A percentile compares a stretch with the other conserved stretches of the same genome.
These are phyloP conservation scores for Sphenodon punctatus DNA, from an alignment of 2,797 vertebrate species.

Conservation along the genomic window DNA sequence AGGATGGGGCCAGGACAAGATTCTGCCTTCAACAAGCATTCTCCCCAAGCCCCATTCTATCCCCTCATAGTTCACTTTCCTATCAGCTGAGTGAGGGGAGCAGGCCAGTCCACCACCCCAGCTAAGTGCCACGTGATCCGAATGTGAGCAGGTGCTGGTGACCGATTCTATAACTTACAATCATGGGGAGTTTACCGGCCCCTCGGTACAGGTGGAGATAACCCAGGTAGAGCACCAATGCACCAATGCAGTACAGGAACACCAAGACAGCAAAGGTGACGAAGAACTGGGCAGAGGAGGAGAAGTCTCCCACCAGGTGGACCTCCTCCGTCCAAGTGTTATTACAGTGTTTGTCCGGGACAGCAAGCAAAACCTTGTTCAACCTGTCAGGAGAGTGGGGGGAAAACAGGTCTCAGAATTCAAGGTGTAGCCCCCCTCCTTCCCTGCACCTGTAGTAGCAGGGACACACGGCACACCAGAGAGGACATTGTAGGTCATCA, in stretches of 20 bases:
- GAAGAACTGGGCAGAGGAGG: slow-evolving; percentile 72
- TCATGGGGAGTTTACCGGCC: slow-evolving; percentile 63
- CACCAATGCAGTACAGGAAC: slow-evolving; percentile 71
- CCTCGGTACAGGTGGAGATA: slow-evolving; percentile 69
- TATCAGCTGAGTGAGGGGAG: too few relatives aligned
- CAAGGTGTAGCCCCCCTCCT: too few relatives aligned
- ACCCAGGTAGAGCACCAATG: slow-evolving; percentile 70
- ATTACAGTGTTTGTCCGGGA: not conserved
- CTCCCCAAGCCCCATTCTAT: too few relatives aligned
- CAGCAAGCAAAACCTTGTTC: slow-evolving; percentile 28
- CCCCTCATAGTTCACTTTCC: too few relatives aligned
- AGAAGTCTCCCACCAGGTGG: slow-evolving; percentile 67
- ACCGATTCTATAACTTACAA: slow-evolving; percentile 75
- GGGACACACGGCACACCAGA: too few relatives aligned
- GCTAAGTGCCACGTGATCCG: not conserved
- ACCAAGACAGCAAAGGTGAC: slow-evolving; percentile 71
- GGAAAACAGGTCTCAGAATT: too few relatives aligned
- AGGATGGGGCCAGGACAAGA: too few relatives aligned
- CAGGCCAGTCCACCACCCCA: not conserved
- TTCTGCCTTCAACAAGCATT: too few relatives aligned
- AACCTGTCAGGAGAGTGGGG: slow-evolving; percentile 42
- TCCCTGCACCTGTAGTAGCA: too few relatives aligned
- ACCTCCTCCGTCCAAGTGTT: not conserved
- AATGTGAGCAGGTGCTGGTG: not conserved
- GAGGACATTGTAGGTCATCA: too few relatives aligned